Base-by-base conservation (phyloP, 2,888 invertebrate genomes). In the Apantesis nais region DNA sequence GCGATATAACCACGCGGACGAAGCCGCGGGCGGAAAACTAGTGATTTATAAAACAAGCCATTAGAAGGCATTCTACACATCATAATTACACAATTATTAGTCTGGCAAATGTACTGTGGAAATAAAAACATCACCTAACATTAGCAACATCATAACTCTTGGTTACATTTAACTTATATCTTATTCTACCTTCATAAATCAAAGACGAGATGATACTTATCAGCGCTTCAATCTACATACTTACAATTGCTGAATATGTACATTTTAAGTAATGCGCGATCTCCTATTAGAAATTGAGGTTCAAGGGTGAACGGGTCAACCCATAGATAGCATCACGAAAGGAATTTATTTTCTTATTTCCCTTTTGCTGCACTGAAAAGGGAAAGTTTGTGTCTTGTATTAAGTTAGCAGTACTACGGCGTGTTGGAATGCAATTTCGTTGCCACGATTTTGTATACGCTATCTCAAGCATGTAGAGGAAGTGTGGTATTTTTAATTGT, bases 261-360 rank as follows among this genome's bases (percentile, higher is more conserved):
- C 39, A 73, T 76, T 81, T 79, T 67, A 75, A 78, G 79, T 80
- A 82, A 79, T 80, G 84, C 81, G 78, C 76, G 78, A 79, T 80
- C 80, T 79, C 66, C 77, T 80, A 81, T 83, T 88, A 88, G 88
- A 89, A 89, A 89, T 79, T 84, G 79, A 78, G 77, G 89, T 86
- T 86, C 84, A 86, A 79, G 83, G 86, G 87, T 85, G 85, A 88
- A 78, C 67, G 66, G 83, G 84, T 80, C 82, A 75, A 61, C 62
- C 58, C 68, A 72, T 72, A 63, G 75, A 78, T 76, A 55, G 70
- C 68, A 74, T 75, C 73, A 71, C 68, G 66, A 71, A 75, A 80
- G 77, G 80, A 78, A 77, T 79, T 74, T 78, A 72, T 75, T 69
- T 66, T 77, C 78, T 78, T 79, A 75, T 75, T 79, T 78, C 76